Conservation (phyloP, 2,888 invertebrate species). For the Eupelmus urozonus region DNA sequence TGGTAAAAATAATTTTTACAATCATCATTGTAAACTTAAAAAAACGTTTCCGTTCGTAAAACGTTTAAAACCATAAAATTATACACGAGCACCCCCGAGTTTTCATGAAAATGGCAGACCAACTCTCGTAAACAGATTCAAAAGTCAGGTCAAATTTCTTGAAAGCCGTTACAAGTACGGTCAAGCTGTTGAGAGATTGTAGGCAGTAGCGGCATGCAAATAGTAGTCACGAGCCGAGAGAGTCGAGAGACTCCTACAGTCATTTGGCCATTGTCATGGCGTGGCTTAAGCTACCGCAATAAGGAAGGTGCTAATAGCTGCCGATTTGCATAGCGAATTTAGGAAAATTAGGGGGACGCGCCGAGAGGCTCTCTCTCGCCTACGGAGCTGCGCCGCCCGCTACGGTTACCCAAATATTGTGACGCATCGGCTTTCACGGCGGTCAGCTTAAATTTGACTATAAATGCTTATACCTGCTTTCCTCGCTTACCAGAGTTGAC, state of each 20-base stretch:
- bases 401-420: constrained; percentile 50
- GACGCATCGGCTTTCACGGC: constrained; percentile 29
- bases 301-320: constrained; percentile 54
- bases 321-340: constrained; percentile 58
- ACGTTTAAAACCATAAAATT: background rate
- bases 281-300: constrained; percentile 46
- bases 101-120: background rate
- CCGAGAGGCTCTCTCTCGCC: background rate
- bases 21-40: background rate
- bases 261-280: constrained; percentile 41
- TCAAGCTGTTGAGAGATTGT: constrained; percentile 18
- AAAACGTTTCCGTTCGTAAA: background rate
- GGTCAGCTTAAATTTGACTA: constrained; percentile 27
- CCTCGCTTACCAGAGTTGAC: no score
- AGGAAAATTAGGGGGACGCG: constrained; percentile 40
- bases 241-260: constrained; percentile 28
- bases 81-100: background rate
- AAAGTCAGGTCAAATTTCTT: constrained; percentile 36
- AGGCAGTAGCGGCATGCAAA: constrained; percentile 12
- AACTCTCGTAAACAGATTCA: background rate
- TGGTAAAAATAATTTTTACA: background rate
- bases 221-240: constrained; percentile 3
- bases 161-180: constrained; percentile 28
- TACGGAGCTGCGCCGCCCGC: constrained; percentile 19
- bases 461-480: constrained; percentile 39